Base-by-base conservation (phyloP, 2,797 vertebrate genomes). In the Decapterus maruadsi region DNA sequence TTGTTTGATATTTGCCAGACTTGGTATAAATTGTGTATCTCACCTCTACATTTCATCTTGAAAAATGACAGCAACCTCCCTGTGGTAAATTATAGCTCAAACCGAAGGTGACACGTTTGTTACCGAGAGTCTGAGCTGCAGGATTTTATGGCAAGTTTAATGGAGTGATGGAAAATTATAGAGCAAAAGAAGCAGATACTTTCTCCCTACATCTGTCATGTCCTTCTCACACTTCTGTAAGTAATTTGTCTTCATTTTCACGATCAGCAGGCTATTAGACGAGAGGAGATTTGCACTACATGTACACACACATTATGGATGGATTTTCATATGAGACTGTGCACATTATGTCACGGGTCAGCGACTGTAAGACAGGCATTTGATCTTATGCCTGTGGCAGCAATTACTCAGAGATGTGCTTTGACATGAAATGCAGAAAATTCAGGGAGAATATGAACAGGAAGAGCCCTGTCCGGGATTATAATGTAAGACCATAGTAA, bases 401-500 rank as follows among this genome's bases (percentile, higher is more conserved):
- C 46, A 72, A 55, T 77, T 22, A 57, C 69, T 81, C 34, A 58
- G 38, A 76, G 57, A 81, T 51, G 16, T 8, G 19, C 36, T 73
- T 62, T 48, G 61, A 80, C 71, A 42, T 80, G 56, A 78, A 65
- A 81, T 31, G 73, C 45, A 67, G 61, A 64, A 71, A 62, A 80
- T 69, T 68, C 34, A 11, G 77, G 63, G 43, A 42, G 6, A 66
- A 73, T 40, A 51, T 62, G 48, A 72, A 78, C 62, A 59, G 57
- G 34, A 63, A 67, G 56, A 86, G 54, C 67, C 65, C 78, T 70
- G 70, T 71, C 78, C 77, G 75, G 83, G 90, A 93, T 92, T 94
- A 85, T 82, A 83, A 73, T 89, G 77, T 86, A 77, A 90, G 69
- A 76, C 84, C 42, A 56, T 64, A 59, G 72, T 83, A 91, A 94